phyloP scores from a whole-genome alignment of 2,797 vertebrate species.

The Chromobotia macracanthus region DNA sequence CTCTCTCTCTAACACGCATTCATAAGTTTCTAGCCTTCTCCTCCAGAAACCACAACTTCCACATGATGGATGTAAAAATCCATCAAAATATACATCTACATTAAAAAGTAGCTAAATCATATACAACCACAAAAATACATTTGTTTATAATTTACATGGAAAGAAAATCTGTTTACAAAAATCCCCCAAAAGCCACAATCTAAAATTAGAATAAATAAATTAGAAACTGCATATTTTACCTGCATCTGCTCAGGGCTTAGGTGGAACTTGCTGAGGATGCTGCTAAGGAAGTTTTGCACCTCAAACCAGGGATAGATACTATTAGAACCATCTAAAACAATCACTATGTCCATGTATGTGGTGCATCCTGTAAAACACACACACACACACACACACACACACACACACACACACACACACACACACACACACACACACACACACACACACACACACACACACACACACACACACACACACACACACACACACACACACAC shows the following conservation, averaged over 20 bases:
- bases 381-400: no score
- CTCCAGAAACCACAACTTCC: constrained; percentile 56
- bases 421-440: no score
- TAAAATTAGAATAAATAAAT: not conserved
- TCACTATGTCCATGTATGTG: constrained; percentile 95
- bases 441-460: no score
- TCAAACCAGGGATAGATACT: constrained; percentile 98
- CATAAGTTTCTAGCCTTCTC: constrained; percentile 24
- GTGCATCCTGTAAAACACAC: constrained; percentile 81
- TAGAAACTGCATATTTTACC: constrained; percentile 66
- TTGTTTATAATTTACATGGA: not conserved
- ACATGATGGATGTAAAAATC: not conserved
- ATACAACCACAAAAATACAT: not conserved
- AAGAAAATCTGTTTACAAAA: not conserved
- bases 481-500: no score
- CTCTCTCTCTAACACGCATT: not conserved
- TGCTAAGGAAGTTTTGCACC: constrained; percentile 94
- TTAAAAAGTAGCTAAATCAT: not conserved
- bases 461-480: no score
- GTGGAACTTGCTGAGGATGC: constrained; percentile 92
- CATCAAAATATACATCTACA: not conserved
- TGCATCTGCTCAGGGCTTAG: constrained; percentile 95
- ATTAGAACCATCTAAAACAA: constrained; percentile 94
- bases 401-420: no score
- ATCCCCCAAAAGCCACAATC: not conserved